phyloP scores from a whole-genome alignment of 2,888 invertebrate genomes.

The Tetheella fluctuosa region DNA sequence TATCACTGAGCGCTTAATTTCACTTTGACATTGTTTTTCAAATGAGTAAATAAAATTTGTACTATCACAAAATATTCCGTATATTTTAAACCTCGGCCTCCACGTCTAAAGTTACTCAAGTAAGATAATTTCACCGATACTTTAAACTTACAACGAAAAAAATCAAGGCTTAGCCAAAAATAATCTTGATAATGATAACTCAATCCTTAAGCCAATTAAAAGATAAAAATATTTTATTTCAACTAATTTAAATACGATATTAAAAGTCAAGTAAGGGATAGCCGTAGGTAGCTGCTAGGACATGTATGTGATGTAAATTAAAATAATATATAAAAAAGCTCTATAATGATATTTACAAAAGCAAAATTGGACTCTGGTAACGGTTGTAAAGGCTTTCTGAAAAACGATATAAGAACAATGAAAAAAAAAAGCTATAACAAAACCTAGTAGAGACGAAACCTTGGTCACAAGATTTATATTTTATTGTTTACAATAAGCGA shows the following conservation, averaged over 20 bases:
- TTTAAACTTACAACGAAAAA: slow-evolving; percentile 57
- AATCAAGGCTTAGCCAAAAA: slow-evolving; percentile 65
- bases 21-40: slow-evolving; percentile 41
- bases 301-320: slow-evolving; percentile 15
- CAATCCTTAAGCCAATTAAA: slow-evolving; percentile 15
- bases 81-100: slow-evolving; percentile 18
- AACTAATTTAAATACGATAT: slow-evolving; percentile 16
- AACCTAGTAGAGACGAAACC: slow-evolving; percentile 6
- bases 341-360: slow-evolving; percentile 19
- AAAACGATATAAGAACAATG: slow-evolving; percentile 1
- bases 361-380: slow-evolving; percentile 26
- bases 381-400: slow-evolving; percentile 12
- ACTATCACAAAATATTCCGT: slow-evolving; percentile 71
- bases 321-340: slow-evolving; percentile 15
- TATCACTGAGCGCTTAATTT: too few relatives aligned
- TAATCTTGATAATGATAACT: slow-evolving; percentile 39
- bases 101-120: slow-evolving; percentile 25
- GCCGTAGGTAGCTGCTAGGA: slow-evolving; percentile 13
- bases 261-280: slow-evolving; percentile 20
- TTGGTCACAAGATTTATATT: slow-evolving; percentile 14
- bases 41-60: slow-evolving; percentile 71
- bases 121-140: slow-evolving; percentile 34
- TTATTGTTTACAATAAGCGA: slow-evolving; percentile 33
- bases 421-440: slow-evolving; percentile 13
- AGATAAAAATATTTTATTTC: slow-evolving; percentile 12